phyloP scores from a whole-genome alignment of 2,888 invertebrate genomes.

The Miltochrista miniata region DNA sequence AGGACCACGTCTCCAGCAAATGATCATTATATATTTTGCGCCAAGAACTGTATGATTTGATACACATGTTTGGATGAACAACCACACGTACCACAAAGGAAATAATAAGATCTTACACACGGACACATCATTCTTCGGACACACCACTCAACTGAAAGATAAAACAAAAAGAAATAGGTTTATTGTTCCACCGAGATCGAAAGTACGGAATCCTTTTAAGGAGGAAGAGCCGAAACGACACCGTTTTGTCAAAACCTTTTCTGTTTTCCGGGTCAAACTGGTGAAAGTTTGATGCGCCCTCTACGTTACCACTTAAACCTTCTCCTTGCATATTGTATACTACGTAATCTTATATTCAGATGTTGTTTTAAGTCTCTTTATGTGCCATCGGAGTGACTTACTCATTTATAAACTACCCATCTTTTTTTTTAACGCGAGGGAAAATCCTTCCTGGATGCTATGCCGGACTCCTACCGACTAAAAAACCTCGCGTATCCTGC shows the following conservation, averaged over 20 bases:
- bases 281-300: constrained; percentile 59
- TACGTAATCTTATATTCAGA: constrained; percentile 38
- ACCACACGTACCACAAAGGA: constrained; percentile 32
- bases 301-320: constrained; percentile 48
- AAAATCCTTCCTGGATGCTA: too few relatives aligned
- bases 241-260: constrained; percentile 59
- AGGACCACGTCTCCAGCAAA: too few relatives aligned
- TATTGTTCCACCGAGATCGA: constrained; percentile 61
- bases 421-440: too few relatives aligned
- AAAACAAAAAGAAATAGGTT: constrained; percentile 65
- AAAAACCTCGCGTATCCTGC: too few relatives aligned
- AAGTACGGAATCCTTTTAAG: constrained; percentile 61
- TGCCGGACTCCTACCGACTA: too few relatives aligned
- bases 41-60: constrained; percentile 20
- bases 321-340: constrained; percentile 46
- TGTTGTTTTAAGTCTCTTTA: constrained; percentile 39
- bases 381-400: not conserved
- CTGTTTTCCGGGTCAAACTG: constrained; percentile 37
- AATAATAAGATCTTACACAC: constrained; percentile 39
- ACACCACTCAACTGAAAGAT: constrained; percentile 49
- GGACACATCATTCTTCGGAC: constrained; percentile 42
- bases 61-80: constrained; percentile 34
- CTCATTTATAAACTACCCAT: too few relatives aligned
- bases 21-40: too few relatives aligned
- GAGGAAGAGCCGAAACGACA: constrained; percentile 43